Conservation (phyloP, 1,140 invertebrate genomes). For the Heliconius eleuchia region DNA sequence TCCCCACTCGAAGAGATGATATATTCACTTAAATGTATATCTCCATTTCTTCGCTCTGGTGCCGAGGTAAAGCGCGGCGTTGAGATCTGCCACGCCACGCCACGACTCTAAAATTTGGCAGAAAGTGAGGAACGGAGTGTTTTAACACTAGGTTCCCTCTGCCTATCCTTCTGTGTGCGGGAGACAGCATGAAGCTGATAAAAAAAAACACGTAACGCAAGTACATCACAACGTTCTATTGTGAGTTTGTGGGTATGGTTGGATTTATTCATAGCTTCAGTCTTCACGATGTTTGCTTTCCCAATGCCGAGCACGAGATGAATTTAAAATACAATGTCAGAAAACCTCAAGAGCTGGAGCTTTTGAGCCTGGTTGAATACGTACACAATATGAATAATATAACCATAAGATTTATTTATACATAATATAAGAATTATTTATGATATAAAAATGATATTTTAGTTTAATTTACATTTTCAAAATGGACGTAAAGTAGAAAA, state of each 20-base stretch:
- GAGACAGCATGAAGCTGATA: not conserved
- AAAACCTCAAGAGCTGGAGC: not conserved
- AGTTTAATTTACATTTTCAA: not conserved
- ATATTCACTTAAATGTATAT: no score
- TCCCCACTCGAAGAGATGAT: no score
- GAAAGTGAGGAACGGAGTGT: no score
- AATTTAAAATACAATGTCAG: slow-evolving; percentile 9
- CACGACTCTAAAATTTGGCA: no score
- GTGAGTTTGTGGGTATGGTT: not conserved
- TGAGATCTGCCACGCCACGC: no score
- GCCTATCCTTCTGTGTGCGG: no score
- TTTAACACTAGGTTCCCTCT: no score
- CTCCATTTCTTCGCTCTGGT: no score
- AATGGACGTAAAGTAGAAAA: not conserved
- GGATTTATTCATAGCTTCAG: slow-evolving; percentile 7
- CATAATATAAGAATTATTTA: not conserved
- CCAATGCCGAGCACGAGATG: slow-evolving; percentile 1
- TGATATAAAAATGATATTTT: not conserved
- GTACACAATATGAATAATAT: not conserved
- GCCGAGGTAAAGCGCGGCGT: no score
- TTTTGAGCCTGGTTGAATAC: not conserved
- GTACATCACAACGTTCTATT: not conserved
- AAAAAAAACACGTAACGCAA: no score
- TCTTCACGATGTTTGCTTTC: slow-evolving; percentile 10
- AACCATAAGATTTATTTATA: not conserved